phyloP scores from a whole-genome alignment of 1,140 invertebrate genomes.

The Pantala flavescens region DNA sequence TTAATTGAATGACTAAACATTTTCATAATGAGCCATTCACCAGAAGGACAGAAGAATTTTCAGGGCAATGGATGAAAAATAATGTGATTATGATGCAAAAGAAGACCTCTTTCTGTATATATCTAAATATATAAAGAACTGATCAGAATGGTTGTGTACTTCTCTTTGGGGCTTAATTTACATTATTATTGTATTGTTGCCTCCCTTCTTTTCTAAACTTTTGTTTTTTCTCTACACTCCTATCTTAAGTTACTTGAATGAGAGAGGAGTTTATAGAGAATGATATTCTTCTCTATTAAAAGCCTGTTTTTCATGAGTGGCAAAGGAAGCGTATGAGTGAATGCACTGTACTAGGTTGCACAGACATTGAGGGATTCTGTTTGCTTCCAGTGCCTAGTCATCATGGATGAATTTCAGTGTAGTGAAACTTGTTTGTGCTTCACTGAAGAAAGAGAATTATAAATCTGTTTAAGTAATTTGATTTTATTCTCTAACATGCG shows the following conservation, averaged over 20 bases:
- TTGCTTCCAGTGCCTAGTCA: background rate
- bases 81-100: background rate
- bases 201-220: no score
- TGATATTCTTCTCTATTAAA: background rate
- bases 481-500: background rate
- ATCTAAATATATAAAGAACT: background rate
- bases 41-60: background rate
- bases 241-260: background rate
- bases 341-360: background rate
- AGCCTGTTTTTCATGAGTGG: background rate
- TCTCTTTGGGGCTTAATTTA: no score
- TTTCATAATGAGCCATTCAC: background rate
- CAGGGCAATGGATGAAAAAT: background rate
- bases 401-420: background rate
- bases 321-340: background rate
- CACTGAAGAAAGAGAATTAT: background rate
- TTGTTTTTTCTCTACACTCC: background rate
- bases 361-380: background rate
- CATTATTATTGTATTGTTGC: no score
- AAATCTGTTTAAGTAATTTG: background rate
- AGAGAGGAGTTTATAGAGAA: background rate
- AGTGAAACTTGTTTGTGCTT: background rate
- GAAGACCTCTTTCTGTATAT: background rate
- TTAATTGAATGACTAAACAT: background rate
- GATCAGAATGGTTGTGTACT: no score